Evolutionary conservation across 2,888 invertebrate genomes (phyloP).

Genomic region (Campaea margaritaria): DNA sequence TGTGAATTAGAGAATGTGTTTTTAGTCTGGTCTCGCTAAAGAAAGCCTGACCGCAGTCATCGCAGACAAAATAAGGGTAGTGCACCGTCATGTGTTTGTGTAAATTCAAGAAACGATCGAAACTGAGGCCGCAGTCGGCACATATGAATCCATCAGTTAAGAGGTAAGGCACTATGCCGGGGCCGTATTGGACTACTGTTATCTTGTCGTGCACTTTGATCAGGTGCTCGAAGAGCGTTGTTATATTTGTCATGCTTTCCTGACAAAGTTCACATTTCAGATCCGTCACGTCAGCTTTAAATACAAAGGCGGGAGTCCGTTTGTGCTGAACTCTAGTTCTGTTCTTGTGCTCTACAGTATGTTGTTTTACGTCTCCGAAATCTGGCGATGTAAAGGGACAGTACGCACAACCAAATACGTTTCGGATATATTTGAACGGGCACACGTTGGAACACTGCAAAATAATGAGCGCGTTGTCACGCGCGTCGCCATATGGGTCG

Average conservation of each 20-base stretch:
- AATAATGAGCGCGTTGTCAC: conserved; percentile 18
- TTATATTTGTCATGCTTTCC: conserved; percentile 10
- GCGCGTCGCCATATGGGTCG: conserved; percentile 8
- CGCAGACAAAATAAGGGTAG: conserved; percentile 60
- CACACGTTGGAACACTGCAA: conserved; percentile 18
- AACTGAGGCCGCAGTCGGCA: conserved; percentile 17
- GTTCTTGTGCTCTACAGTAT: conserved; percentile 13
- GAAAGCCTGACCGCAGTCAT: conserved; percentile 47
- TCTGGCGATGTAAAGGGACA: conserved; percentile 18
- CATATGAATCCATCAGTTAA: conserved; percentile 27
- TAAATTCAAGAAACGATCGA: conserved; percentile 29
- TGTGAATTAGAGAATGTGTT: conserved; percentile 42
- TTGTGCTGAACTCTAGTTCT: conserved; percentile 7
- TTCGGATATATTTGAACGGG: conserved; percentile 19
- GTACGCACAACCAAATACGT: conserved; percentile 17
- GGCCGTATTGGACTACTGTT: conserved; percentile 1
- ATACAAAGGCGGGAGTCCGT: not conserved
- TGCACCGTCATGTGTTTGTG: conserved; percentile 61
- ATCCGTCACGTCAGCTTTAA: conserved; percentile 34
- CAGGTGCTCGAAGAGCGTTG: conserved; percentile 28
- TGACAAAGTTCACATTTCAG: conserved; percentile 33
- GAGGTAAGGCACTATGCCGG: conserved; percentile 30
- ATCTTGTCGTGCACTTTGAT: conserved; percentile 23
- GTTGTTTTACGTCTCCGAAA: conserved; percentile 9
- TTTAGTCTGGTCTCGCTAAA: conserved; percentile 32